Conservation (phyloP, 2,113 vertebrate genomes). For the Myrmophylax atrothorax region DNA sequence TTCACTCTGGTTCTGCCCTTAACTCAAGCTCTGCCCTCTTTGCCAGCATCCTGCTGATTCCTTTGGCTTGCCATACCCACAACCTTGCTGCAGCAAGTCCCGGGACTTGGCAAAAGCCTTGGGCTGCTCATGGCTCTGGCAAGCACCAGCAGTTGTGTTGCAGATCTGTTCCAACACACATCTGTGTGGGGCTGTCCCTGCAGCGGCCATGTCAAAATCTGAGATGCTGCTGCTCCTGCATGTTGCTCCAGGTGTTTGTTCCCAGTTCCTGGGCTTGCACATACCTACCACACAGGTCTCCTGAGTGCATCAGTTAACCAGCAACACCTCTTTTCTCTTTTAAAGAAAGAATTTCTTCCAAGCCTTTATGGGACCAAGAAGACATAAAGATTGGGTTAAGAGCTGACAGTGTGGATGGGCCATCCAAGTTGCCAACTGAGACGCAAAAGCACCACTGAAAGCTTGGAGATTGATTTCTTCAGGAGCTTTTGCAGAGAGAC, state of each 20-base stretch:
- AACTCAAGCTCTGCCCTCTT: not conserved
- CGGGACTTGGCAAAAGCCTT: not conserved
- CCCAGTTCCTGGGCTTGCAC: not conserved
- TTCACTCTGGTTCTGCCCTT: not conserved
- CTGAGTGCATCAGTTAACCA: not conserved
- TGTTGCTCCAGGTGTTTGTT: not conserved
- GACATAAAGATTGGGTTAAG: not conserved
- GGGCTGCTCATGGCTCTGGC: not conserved
- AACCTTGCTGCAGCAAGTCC: not conserved
- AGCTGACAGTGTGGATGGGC: not conserved
- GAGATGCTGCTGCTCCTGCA: not conserved
- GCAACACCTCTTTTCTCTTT: not conserved
- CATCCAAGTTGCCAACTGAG: not conserved
- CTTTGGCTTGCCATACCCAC: slow-evolving; percentile 12
- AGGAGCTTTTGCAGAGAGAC: not conserved
- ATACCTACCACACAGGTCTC: not conserved
- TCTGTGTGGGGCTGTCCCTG: slow-evolving; percentile 21
- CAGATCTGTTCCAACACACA: slow-evolving; percentile 30
- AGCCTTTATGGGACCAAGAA: not conserved
- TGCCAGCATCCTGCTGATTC: slow-evolving; percentile 32
- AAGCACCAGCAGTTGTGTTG: slow-evolving; percentile 22
- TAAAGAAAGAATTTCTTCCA: not conserved
- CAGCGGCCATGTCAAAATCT: not conserved
- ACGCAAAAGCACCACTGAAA: not conserved
- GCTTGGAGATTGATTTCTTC: not conserved